A percentile compares a stretch with the other conserved stretches of the same genome.
These are phyloP conservation scores for Phaethon lepturus DNA, from an alignment of 2,113 vertebrate species.

Conservation along the genomic window DNA sequence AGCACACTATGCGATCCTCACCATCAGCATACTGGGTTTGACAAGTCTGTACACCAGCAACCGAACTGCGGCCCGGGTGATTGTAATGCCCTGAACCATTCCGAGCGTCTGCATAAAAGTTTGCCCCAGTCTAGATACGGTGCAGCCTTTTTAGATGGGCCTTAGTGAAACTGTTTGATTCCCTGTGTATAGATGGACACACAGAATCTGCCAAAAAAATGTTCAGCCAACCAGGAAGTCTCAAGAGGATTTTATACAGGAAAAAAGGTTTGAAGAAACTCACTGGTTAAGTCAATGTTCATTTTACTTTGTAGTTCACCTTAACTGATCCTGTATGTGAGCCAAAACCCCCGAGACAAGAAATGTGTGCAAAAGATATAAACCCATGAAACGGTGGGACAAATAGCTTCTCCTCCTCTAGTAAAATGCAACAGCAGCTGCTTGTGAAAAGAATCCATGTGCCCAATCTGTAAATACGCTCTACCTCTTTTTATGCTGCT, in stretches of 20 bases:
- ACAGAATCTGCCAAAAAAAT: neutral
- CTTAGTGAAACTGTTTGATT: neutral
- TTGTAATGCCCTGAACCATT: neutral
- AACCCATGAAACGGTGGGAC: conserved; percentile 1
- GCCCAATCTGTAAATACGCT: conserved; percentile 40
- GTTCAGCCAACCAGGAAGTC: neutral
- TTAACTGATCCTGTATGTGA: neutral
- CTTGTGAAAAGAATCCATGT: neutral
- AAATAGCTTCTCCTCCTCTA: neutral
- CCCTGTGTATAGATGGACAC: neutral
- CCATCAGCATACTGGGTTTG: neutral
- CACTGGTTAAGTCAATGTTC: neutral
- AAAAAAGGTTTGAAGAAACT: conserved; percentile 2
- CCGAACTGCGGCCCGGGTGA: neutral
- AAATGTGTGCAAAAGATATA: conserved; percentile 5
- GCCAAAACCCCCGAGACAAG: neutral
- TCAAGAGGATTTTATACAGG: neutral
- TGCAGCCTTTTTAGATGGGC: neutral
- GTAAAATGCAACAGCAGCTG: conserved; percentile 8
- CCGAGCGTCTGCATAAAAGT: neutral
- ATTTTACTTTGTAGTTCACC: conserved; percentile 33
- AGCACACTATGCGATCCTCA: neutral
- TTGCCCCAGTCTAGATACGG: neutral
- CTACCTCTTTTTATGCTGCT: conserved; percentile 43
- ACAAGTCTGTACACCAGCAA: neutral